Evolutionary conservation across 37 sponge, comb jelly and placozoan species (phyloP).

Genomic region (Halisarca cf. caerulea): DNA sequence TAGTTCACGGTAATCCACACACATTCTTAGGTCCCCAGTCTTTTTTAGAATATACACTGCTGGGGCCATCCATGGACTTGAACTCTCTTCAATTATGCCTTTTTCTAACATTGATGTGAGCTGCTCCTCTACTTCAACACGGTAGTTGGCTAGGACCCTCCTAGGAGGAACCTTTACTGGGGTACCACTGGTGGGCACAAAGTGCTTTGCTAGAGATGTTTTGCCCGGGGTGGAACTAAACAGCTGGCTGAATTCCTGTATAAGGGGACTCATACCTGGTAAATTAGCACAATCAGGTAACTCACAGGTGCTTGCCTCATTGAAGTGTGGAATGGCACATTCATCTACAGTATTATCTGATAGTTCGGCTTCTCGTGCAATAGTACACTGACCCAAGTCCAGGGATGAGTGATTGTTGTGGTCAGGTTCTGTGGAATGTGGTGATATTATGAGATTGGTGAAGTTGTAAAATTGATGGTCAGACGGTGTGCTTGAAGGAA

Average conservation of each 20-base stretch:
- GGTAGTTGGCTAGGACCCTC: slow-evolving; percentile 18
- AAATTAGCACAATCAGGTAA: slow-evolving; percentile 23
- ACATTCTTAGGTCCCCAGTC: too few species aligned
- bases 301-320: neutral
- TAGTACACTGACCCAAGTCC: too few species aligned
- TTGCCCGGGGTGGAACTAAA: neutral
- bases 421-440: too few species aligned
- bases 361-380: neutral
- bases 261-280: too few species aligned
- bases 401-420: too few species aligned
- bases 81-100: slow-evolving; percentile 30
- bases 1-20: too few species aligned
- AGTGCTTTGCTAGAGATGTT: slow-evolving; percentile 3
- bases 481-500: too few species aligned
- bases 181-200: slow-evolving; percentile 10
- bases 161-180: slow-evolving; percentile 20
- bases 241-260: too few species aligned
- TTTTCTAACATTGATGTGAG: slow-evolving; percentile 12
- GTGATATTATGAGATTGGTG: too few species aligned
- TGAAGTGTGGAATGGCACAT: slow-evolving; percentile 34
- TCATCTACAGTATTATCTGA: slow-evolving; percentile 29
- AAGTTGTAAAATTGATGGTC: too few species aligned
- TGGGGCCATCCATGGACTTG: too few species aligned
- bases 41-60: too few species aligned
- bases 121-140: slow-evolving; percentile 22